Evolutionary conservation across 1,140 invertebrate genomes (phyloP).

Genomic region (Drosophila bifasciata): DNA sequence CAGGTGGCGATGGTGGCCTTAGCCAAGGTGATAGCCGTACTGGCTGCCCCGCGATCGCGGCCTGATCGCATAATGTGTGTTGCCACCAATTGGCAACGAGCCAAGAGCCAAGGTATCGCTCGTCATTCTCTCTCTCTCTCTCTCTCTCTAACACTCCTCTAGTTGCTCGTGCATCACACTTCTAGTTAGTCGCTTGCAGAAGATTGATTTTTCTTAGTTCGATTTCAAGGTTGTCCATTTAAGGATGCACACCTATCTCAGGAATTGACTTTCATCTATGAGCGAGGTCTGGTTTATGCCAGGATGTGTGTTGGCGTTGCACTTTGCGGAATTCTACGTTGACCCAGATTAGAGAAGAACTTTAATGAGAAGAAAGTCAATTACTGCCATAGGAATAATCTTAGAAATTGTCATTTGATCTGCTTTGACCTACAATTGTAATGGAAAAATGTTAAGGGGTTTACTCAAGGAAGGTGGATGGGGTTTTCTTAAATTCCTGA

Average conservation of each 20-base stretch:
- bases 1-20: slow-evolving; percentile 66
- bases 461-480: no score
- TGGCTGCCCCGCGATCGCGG: background rate
- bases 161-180: slow-evolving; percentile 31
- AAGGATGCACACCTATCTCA: slow-evolving; percentile 21
- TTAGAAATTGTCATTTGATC: slow-evolving; percentile 6
- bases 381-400: slow-evolving; percentile 2
- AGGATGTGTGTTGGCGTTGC: slow-evolving; percentile 31
- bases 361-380: slow-evolving; percentile 14
- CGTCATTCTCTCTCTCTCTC: background rate
- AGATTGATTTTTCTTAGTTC: slow-evolving; percentile 23
- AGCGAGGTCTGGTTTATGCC: slow-evolving; percentile 10
- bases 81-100: slow-evolving; percentile 21
- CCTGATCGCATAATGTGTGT: background rate
- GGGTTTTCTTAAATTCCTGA: no score
- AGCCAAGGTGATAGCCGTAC: slow-evolving; percentile 62
- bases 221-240: slow-evolving; percentile 42
- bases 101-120: slow-evolving; percentile 38
- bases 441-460: no score
- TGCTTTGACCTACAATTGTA: background rate
- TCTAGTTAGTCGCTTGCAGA: slow-evolving; percentile 9
- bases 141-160: slow-evolving; percentile 23
- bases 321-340: background rate
- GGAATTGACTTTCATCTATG: slow-evolving; percentile 19
- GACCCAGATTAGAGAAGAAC: slow-evolving; percentile 9